Conservation (phyloP, 2,888 invertebrate genomes). For the Charanyca ferruginea region DNA sequence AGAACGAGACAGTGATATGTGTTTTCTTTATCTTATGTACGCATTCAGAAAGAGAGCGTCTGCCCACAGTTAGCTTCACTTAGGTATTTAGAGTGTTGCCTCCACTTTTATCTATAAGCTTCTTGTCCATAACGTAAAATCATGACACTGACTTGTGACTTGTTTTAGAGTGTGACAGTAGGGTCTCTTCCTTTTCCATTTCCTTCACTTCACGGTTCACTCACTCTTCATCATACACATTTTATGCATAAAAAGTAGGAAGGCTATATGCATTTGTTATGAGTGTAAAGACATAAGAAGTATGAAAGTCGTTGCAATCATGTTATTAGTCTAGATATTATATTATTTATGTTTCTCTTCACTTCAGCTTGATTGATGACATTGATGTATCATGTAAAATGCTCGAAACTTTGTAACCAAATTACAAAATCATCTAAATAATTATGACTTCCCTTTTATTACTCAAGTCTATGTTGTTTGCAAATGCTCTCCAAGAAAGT, state of each 20-base stretch:
- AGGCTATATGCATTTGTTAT: not conserved
- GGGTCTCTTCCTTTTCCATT: no score
- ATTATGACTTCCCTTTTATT: conserved; percentile 83
- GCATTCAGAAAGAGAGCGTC: no score
- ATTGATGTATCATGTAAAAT: no score
- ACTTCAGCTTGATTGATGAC: not conserved
- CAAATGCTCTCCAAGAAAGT: conserved; percentile 79
- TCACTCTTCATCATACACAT: not conserved
- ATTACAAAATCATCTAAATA: conserved; percentile 4
- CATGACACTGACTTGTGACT: not conserved
- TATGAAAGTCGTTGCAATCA: not conserved
- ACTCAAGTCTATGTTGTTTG: conserved; percentile 84
- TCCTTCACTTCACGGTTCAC: not conserved
- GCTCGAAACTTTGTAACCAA: not conserved
- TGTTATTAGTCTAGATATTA: not conserved
- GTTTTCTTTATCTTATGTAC: no score
- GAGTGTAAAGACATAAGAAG: conserved; percentile 2
- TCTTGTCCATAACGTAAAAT: not conserved
- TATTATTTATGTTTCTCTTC: not conserved
- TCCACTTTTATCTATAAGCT: no score
- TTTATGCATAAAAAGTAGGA: conserved; percentile 22
- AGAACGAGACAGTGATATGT: no score
- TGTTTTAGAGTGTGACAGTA: conserved; percentile 1
- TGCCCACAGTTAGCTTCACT: no score
- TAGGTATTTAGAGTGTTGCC: no score